phyloP scores from a whole-genome alignment of 2,888 invertebrate species.

The Perdita meconis region DNA sequence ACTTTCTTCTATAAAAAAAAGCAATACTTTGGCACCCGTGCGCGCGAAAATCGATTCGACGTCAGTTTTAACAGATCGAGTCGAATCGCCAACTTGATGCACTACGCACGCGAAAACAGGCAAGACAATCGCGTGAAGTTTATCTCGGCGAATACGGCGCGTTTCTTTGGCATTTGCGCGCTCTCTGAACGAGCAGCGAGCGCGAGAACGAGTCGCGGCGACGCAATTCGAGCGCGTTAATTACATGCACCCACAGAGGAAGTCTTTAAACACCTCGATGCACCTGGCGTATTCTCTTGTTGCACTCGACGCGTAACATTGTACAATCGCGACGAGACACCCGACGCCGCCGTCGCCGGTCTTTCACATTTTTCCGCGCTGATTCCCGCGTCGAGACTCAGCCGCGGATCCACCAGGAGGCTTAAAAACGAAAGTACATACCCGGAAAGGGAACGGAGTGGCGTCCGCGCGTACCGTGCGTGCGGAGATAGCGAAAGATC shows the following conservation, averaged over 20 bases:
- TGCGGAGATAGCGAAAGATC: neutral
- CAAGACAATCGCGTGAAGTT: neutral
- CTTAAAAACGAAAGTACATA: neutral
- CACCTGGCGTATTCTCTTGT: constrained; percentile 36
- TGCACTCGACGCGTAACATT: constrained; percentile 30
- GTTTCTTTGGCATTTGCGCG: constrained; percentile 25
- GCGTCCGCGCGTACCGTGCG: neutral
- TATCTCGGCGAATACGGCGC: neutral
- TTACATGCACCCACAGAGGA: constrained; percentile 48
- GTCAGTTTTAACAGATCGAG: neutral
- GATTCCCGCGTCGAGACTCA: constrained; percentile 33
- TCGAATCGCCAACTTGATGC: neutral
- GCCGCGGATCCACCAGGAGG: neutral
- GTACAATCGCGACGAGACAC: constrained; percentile 36
- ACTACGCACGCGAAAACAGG: neutral
- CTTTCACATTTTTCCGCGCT: constrained; percentile 40
- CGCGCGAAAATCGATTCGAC: neutral
- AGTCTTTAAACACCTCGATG: constrained; percentile 55
- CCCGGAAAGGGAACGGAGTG: neutral
- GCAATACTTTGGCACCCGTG: neutral
- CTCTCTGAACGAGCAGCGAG: neutral
- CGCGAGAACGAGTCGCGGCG: constrained; percentile 1
- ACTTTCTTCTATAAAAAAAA: neutral
- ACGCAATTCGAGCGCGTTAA: constrained; percentile 44
- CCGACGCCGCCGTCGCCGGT: constrained; percentile 30